These are phyloP conservation scores for Melanotaenia duboulayi DNA, from an alignment of 2,113 vertebrate genomes.

Conservation along the genomic window DNA sequence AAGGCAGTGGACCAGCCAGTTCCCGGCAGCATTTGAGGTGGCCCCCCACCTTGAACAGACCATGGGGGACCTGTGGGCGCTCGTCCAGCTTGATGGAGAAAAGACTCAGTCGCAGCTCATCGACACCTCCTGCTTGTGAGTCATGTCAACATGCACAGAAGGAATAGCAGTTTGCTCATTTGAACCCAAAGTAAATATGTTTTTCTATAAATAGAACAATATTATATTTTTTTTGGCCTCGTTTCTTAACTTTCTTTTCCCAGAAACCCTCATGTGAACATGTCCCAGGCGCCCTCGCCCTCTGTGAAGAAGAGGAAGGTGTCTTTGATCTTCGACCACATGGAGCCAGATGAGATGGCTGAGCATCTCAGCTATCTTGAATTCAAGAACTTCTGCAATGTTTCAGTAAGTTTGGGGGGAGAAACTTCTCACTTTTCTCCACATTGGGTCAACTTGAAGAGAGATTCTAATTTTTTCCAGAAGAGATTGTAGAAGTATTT, in stretches of 20 bases:
- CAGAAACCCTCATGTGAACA: conserved; percentile 73
- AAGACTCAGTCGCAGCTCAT: conserved; percentile 77
- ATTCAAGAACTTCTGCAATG: conserved; percentile 90
- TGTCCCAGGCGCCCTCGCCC: conserved; percentile 82
- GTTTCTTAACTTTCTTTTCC: conserved; percentile 25
- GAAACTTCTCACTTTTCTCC: neutral
- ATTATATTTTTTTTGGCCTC: conserved; percentile 2
- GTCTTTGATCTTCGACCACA: conserved; percentile 93
- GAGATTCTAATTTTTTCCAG: too few species aligned
- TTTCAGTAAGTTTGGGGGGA: conserved; percentile 83
- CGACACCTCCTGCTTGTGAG: conserved; percentile 86
- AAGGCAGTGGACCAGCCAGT: conserved; percentile 89
- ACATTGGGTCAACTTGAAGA: too few species aligned
- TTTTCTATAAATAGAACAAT: conserved; percentile 22
- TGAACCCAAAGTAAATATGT: conserved; percentile 12
- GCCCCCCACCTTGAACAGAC: conserved; percentile 85
- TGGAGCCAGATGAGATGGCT: conserved; percentile 89
- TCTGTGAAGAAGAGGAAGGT: conserved; percentile 92
- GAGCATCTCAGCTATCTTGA: conserved; percentile 92
- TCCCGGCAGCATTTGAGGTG: conserved; percentile 84
- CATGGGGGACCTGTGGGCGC: conserved; percentile 86
- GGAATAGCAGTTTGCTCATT: neutral
- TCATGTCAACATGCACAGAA: neutral
- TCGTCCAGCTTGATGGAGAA: conserved; percentile 81
- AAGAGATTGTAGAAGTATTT: too few species aligned